Conservation (phyloP, 2,797 vertebrate species). For the Aulostomus chinensis region DNA sequence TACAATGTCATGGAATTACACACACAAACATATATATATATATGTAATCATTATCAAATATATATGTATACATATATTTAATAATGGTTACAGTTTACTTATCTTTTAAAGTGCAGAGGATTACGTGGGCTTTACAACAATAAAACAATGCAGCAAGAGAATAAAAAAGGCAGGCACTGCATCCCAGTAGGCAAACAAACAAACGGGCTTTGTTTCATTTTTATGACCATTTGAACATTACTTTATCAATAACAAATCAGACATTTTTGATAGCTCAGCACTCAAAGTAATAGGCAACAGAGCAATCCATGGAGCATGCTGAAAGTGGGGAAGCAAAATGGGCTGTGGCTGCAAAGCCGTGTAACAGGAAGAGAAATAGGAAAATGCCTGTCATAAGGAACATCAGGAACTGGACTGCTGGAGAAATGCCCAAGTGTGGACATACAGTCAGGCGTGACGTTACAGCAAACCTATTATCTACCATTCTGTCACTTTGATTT, state of each 20-base stretch:
- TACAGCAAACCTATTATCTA: constrained; percentile 86
- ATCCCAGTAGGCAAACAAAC: constrained; percentile 55
- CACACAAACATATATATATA: too few relatives aligned
- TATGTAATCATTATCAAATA: too few relatives aligned
- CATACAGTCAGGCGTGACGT: constrained; percentile 81
- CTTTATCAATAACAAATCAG: constrained; percentile 81
- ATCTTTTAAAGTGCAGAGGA: constrained; percentile 66
- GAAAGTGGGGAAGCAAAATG: constrained; percentile 59
- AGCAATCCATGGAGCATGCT: constrained; percentile 64
- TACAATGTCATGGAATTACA: too few relatives aligned
- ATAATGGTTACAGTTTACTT: constrained; percentile 55
- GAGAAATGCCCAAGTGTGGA: constrained; percentile 82
- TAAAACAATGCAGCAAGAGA: constrained; percentile 61
- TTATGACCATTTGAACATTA: constrained; percentile 72
- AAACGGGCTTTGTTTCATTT: constrained; percentile 71
- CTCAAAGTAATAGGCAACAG: constrained; percentile 69
- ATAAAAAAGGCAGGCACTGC: constrained; percentile 32
- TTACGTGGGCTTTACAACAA: constrained; percentile 61
- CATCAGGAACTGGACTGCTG: constrained; percentile 77
- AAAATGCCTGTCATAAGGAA: constrained; percentile 78
- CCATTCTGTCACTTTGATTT: constrained; percentile 84
- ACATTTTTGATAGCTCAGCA: constrained; percentile 75
- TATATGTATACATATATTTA: too few relatives aligned
- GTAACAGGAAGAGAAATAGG: constrained; percentile 68
- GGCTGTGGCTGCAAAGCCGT: constrained; percentile 61